Conservation (phyloP, 2,888 invertebrate species). For the Anoplius nigerrimus region DNA sequence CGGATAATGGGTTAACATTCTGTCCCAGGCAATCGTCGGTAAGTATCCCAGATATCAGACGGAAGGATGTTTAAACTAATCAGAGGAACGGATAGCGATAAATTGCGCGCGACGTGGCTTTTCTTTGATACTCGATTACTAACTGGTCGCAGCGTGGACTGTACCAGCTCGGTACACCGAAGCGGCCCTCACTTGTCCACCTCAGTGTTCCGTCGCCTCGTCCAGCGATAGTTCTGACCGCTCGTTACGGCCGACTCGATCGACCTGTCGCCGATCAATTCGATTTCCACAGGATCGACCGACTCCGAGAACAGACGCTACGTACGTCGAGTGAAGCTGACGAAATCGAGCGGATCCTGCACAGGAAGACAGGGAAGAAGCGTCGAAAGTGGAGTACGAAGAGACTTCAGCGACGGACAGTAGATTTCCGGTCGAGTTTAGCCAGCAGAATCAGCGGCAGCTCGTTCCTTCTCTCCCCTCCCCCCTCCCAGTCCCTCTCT, state of each 20-base stretch:
- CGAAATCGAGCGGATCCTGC: too few species aligned
- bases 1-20: too few species aligned
- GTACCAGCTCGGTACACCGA: conserved; percentile 7
- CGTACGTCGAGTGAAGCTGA: too few species aligned
- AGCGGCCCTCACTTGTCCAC: conserved; percentile 16
- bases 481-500: conserved; percentile 25
- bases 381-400: neutral
- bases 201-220: conserved; percentile 3
- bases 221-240: conserved; percentile 22
- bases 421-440: conserved; percentile 47
- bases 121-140: neutral
- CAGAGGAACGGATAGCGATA: too few species aligned
- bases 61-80: too few species aligned
- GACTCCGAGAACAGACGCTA: too few species aligned
- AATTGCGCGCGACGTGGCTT: neutral
- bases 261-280: neutral
- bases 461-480: conserved; percentile 5
- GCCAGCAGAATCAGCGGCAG: conserved; percentile 26
- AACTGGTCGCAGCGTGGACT: conserved; percentile 13
- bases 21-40: too few species aligned
- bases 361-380: neutral
- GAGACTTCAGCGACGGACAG: conserved; percentile 18
- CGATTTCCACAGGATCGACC: too few species aligned
- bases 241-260: conserved; percentile 5
- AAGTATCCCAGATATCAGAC: too few species aligned